Percentiles rank a stretch among this genome's conserved stretches.
Conservation (phyloP, 2,888 invertebrate species). For the Lampropteryx suffumata region DNA sequence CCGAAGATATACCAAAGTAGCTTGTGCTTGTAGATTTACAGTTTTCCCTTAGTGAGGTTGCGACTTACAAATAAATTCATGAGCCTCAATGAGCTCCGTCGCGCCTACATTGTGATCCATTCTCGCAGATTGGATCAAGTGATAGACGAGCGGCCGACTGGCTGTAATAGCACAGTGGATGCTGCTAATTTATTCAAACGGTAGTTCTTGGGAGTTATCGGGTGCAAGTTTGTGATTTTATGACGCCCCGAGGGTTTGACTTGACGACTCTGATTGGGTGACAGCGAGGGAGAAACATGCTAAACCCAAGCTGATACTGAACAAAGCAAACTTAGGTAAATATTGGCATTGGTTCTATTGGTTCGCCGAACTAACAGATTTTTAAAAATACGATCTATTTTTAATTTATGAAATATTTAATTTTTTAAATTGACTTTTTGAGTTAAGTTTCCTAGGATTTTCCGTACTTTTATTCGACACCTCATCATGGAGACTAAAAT, state of each 20-base stretch:
- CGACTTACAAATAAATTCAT: conserved; percentile 60
- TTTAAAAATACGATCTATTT: no score
- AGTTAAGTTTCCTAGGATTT: no score
- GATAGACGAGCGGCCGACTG: conserved; percentile 27
- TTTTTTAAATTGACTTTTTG: no score
- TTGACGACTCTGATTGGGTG: conserved; percentile 17
- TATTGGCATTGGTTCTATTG: no score
- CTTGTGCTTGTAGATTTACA: conserved; percentile 25
- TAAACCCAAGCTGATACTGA: no score
- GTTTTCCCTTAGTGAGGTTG: conserved; percentile 40
- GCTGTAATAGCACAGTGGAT: conserved; percentile 28
- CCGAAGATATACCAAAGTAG: not conserved
- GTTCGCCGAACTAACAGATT: no score
- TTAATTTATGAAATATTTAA: no score
- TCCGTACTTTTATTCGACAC: no score
- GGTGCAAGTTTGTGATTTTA: conserved; percentile 18
- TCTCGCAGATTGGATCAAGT: conserved; percentile 35
- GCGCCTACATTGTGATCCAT: conserved; percentile 54
- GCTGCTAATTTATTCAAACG: conserved; percentile 30
- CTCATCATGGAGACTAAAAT: no score
- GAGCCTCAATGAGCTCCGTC: conserved; percentile 53
- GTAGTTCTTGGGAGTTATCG: conserved; percentile 18
- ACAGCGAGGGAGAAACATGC: not conserved
- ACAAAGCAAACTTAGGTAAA: no score
- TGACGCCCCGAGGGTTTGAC: conserved; percentile 9